A percentile compares a stretch with the other conserved stretches of the same genome.
phyloP scores from a whole-genome alignment of 2,797 vertebrate species.

The Karalla daura region DNA sequence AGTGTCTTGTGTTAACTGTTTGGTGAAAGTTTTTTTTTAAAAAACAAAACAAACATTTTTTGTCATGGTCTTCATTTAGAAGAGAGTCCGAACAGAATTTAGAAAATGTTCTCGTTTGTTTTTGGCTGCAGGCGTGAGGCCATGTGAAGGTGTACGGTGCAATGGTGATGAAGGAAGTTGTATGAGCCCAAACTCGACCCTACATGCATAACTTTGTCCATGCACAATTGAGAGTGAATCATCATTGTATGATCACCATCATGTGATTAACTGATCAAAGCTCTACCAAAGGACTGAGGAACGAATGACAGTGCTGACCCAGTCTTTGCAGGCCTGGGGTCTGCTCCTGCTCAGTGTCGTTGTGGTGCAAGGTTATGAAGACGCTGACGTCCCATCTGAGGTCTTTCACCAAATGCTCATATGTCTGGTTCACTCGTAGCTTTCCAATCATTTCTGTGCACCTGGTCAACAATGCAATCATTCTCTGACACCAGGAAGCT shows the following conservation, averaged over 20 bases:
- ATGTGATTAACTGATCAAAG: not conserved
- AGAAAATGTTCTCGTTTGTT: conserved; percentile 13
- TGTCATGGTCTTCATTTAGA: not conserved
- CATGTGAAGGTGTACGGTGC: no score
- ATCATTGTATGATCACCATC: conserved; percentile 29
- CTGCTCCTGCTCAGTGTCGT: not conserved
- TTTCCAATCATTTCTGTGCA: not conserved
- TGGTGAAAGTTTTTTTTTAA: not conserved
- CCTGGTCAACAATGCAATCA: not conserved
- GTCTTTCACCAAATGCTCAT: conserved; percentile 11
- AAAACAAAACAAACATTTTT: not conserved
- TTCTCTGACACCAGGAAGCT: conserved; percentile 9
- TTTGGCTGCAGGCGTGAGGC: no score
- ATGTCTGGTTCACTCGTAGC: not conserved
- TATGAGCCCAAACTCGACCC: no score
- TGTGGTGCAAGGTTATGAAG: conserved; percentile 18
- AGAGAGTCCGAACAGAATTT: not conserved
- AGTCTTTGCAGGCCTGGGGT: not conserved
- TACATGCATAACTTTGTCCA: no score
- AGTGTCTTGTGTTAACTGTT: not conserved
- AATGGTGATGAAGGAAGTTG: no score
- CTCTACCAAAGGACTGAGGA: conserved; percentile 8
- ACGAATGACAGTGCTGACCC: no score
- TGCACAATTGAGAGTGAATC: conserved; percentile 14
- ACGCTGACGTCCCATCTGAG: conserved; percentile 45